Conservation (phyloP, 2,888 invertebrate species). For the Lobophora halterata region DNA sequence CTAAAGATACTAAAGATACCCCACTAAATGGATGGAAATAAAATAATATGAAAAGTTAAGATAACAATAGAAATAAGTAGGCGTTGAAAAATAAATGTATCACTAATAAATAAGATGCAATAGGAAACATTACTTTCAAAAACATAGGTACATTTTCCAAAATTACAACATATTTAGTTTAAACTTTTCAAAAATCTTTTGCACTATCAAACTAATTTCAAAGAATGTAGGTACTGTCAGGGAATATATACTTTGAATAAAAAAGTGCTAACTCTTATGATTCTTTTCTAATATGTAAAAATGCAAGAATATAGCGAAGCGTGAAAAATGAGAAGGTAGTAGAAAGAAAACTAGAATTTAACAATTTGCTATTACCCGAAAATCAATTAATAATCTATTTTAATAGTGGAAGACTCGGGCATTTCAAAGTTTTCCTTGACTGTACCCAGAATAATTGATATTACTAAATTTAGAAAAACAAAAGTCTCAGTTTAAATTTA, state of each 20-base stretch:
- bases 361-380: too few species aligned
- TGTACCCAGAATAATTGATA: slow-evolving; percentile 2
- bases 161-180: too few species aligned
- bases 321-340: too few species aligned
- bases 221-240: slow-evolving; percentile 4
- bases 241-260: background rate
- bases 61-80: slow-evolving; percentile 15
- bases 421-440: slow-evolving; percentile 1
- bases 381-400: too few species aligned
- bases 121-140: slow-evolving; percentile 3
- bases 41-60: slow-evolving; percentile 22
- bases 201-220: background rate
- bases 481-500: too few species aligned
- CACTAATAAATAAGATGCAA: slow-evolving; percentile 6
- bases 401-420: too few species aligned
- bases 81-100: slow-evolving; percentile 5
- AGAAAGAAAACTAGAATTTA: too few species aligned
- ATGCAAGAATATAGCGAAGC: too few species aligned
- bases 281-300: too few species aligned
- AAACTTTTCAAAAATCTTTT: slow-evolving; percentile 12
- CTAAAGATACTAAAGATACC: too few species aligned
- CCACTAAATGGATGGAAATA: slow-evolving; percentile 18
- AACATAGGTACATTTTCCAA: slow-evolving; percentile 9
- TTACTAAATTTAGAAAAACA: too few species aligned
- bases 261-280: too few species aligned